Conservation (phyloP, 2,797 vertebrate genomes). For the Danio jaintianensis region DNA sequence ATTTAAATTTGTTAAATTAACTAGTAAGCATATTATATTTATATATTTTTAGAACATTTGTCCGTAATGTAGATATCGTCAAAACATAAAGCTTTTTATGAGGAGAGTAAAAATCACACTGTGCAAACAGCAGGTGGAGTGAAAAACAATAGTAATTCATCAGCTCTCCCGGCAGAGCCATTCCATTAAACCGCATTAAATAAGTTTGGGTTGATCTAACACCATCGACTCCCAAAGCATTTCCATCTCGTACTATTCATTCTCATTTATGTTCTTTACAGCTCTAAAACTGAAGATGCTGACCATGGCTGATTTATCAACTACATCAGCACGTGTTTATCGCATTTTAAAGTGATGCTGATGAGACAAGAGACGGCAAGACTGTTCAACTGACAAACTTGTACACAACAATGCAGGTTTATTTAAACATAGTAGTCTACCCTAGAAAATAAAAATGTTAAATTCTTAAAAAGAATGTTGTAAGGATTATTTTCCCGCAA, state of each 20-base stretch:
- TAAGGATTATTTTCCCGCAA: no score
- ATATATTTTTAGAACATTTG: background rate
- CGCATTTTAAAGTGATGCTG: conserved; percentile 75
- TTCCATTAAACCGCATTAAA: conserved; percentile 48
- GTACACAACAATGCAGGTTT: background rate
- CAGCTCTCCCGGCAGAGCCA: conserved; percentile 30
- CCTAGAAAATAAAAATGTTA: background rate
- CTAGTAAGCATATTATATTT: no score
- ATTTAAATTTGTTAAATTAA: no score
- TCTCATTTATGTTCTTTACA: conserved; percentile 72
- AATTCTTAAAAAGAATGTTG: no score
- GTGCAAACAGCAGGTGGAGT: background rate
- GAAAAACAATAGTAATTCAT: conserved; percentile 36
- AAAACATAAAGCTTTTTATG: conserved; percentile 5
- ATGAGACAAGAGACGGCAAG: conserved; percentile 73
- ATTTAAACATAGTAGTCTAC: background rate
- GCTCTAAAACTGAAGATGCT: conserved; percentile 77
- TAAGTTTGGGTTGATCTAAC: conserved; percentile 59
- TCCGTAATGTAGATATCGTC: background rate
- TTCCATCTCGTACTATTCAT: conserved; percentile 75
- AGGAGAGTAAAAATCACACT: background rate
- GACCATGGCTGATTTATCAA: conserved; percentile 78
- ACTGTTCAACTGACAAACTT: background rate
- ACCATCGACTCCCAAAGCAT: conserved; percentile 66
- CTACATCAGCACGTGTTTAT: conserved; percentile 70